These are phyloP conservation scores for Gasteruption jaculator DNA, from an alignment of 2,888 invertebrate species.

Conservation along the genomic window DNA sequence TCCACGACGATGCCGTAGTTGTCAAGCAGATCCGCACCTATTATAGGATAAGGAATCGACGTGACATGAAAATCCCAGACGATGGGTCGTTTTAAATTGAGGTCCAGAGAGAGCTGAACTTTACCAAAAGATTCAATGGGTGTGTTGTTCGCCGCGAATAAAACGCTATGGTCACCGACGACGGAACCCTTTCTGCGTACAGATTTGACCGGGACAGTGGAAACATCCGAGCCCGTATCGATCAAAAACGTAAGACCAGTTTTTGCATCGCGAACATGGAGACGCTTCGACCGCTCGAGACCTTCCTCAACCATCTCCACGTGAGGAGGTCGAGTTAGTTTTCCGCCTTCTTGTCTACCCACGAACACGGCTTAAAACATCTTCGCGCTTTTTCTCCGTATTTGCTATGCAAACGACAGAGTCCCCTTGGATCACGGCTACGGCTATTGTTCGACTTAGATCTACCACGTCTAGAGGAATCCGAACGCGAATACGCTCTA, in stretches of 20 bases:
- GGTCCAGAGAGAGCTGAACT: not conserved
- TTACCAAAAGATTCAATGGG: slow-evolving; percentile 5
- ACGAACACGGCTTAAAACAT: not conserved
- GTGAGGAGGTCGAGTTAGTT: not conserved
- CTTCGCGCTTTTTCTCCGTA: not conserved
- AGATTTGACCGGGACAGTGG: not conserved
- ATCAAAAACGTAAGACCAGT: slow-evolving; percentile 4
- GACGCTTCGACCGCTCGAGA: not conserved
- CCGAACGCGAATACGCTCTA: too few species aligned
- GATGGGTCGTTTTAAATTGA: slow-evolving; percentile 1
- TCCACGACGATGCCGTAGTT: slow-evolving; percentile 12
- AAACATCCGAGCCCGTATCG: slow-evolving; percentile 9
- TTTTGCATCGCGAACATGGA: not conserved
- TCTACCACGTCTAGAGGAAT: too few species aligned
- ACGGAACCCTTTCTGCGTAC: not conserved
- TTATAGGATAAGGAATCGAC: slow-evolving; percentile 6
- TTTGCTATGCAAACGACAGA: not conserved
- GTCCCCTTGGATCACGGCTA: too few species aligned
- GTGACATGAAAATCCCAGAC: slow-evolving; percentile 9
- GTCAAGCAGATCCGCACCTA: slow-evolving; percentile 19
- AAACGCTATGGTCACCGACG: slow-evolving; percentile 25
- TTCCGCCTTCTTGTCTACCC: not conserved
- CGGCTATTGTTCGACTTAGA: too few species aligned
- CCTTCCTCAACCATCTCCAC: not conserved
- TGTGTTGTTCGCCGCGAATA: slow-evolving; percentile 11